Conservation (phyloP, 2,113 vertebrate species). For the Nycticryphes semicollaris region DNA sequence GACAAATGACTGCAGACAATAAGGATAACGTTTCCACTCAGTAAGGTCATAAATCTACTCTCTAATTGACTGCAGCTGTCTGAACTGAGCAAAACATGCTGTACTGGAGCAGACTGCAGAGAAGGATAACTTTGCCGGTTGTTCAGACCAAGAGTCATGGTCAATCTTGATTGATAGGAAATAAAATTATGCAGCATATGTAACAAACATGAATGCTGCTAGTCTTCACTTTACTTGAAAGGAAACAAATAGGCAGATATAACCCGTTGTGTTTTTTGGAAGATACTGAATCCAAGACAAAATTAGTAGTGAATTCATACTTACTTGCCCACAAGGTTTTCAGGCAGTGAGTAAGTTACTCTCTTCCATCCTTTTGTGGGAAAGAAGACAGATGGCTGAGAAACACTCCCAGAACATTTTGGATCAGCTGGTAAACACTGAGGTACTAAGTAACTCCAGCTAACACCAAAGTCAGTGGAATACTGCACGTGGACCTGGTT, state of each 20-base stretch:
- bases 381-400: conserved; percentile 96
- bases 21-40: not conserved
- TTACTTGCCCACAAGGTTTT: conserved; percentile 91
- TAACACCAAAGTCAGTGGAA: conserved; percentile 94
- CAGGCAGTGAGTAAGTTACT: conserved; percentile 87
- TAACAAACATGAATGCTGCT: accelerated
- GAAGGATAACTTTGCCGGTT: not conserved
- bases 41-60: not conserved
- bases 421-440: conserved; percentile 95
- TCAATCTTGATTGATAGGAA: not conserved
- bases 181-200: not conserved
- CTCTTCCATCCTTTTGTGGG: conserved; percentile 92
- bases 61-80: not conserved
- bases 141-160: not conserved
- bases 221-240: not conserved
- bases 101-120: not conserved
- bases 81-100: not conserved
- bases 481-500: conserved; percentile 95
- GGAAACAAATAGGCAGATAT: not conserved
- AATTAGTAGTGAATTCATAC: conserved; percentile 44
- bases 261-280: not conserved
- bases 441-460: conserved; percentile 93
- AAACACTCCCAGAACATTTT: conserved; percentile 90
- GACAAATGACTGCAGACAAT: not conserved
- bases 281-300: not conserved